These are phyloP conservation scores for Heteromormyrus szaboi DNA, from an alignment of 2,797 vertebrate species.

Conservation along the genomic window DNA sequence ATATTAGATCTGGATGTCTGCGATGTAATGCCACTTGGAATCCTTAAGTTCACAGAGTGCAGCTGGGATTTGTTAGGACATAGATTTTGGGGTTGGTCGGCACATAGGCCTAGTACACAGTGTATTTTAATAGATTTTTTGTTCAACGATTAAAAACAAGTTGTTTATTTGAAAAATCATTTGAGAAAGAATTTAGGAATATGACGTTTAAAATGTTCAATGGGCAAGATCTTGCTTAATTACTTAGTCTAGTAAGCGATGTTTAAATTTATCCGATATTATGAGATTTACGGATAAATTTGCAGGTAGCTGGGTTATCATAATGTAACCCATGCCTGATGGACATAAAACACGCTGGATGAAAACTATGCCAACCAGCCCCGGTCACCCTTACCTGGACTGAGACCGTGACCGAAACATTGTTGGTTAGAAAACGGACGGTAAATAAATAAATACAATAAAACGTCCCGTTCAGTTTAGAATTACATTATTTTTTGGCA, in stretches of 20 bases:
- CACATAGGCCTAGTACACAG: background rate
- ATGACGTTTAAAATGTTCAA: background rate
- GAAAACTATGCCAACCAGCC: background rate
- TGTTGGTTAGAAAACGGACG: background rate
- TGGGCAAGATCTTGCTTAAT: background rate
- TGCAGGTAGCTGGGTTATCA: background rate
- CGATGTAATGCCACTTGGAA: background rate
- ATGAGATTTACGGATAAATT: background rate
- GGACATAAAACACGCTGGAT: background rate
- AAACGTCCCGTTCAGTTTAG: background rate
- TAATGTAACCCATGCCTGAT: background rate
- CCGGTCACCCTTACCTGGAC: background rate
- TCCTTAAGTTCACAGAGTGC: background rate
- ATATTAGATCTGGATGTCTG: background rate
- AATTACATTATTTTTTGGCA: background rate
- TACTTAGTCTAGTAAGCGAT: background rate
- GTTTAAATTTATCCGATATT: background rate
- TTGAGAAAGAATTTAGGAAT: background rate
- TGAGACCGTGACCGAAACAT: background rate
- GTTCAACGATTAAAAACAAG: background rate
- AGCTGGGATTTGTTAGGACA: background rate
- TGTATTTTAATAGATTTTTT: background rate
- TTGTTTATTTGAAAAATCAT: background rate
- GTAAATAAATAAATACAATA: background rate
- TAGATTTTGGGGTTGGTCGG: background rate